Percentiles rank a stretch among this genome's conserved stretches.
These are phyloP conservation scores for Mycetomoellerius zeteki DNA, from an alignment of 1,140 invertebrate genomes.

Conservation along the genomic window DNA sequence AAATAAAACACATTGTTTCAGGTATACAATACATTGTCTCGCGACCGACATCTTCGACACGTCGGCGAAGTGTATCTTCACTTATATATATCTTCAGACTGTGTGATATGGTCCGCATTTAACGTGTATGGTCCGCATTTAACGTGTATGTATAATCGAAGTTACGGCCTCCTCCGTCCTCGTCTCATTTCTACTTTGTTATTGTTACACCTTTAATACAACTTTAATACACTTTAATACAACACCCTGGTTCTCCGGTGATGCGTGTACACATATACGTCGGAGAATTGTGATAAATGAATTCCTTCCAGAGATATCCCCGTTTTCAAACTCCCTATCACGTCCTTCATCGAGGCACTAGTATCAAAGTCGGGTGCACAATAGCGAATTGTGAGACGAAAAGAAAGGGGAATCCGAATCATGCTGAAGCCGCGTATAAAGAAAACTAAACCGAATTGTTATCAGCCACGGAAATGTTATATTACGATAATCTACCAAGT, in stretches of 20 bases:
- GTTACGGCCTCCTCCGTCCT: not conserved
- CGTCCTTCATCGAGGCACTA: not conserved
- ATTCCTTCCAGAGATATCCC: slow-evolving; percentile 33
- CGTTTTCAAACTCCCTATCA: slow-evolving; percentile 46
- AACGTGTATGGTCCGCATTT: not conserved
- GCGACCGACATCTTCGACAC: slow-evolving; percentile 53
- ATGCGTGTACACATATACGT: slow-evolving; percentile 25
- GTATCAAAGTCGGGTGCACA: slow-evolving; percentile 40
- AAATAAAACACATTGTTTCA: slow-evolving; percentile 55
- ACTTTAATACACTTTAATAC: slow-evolving; percentile 49
- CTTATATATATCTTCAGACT: not conserved
- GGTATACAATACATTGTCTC: slow-evolving; percentile 21
- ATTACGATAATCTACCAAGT: slow-evolving; percentile 3
- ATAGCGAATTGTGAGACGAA: slow-evolving; percentile 24
- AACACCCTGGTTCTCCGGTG: slow-evolving; percentile 26
- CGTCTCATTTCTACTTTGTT: slow-evolving; percentile 41
- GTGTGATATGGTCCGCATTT: not conserved
- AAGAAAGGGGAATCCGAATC: slow-evolving; percentile 15
- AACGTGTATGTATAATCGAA: not conserved
- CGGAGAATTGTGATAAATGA: slow-evolving; percentile 51
- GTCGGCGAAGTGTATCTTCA: slow-evolving; percentile 42
- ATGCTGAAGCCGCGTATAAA: not conserved
- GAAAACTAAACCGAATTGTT: slow-evolving; percentile 14
- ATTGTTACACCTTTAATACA: too few species aligned
- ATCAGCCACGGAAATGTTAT: not conserved